phyloP scores from a whole-genome alignment of 1,140 invertebrate genomes.

The Antheraea mylitta region DNA sequence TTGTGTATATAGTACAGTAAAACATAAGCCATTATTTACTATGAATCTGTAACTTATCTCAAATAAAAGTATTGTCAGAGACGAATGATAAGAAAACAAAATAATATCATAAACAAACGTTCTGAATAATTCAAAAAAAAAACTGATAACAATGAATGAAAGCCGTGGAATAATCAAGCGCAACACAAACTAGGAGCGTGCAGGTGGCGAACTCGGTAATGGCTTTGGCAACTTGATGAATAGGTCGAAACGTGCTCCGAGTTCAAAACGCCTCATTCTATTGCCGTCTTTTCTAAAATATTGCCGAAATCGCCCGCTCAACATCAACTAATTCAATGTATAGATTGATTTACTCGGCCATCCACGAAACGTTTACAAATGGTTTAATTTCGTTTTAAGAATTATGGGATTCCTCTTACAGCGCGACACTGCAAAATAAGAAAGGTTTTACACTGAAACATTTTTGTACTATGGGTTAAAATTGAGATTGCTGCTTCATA shows the following conservation, averaged over 20 bases:
- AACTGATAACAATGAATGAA: conserved; percentile 53
- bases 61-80: background rate
- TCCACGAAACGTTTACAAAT: conserved; percentile 57
- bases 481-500: background rate
- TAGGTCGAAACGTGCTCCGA: conserved; percentile 59
- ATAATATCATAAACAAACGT: background rate
- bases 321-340: conserved; percentile 69
- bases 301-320: conserved; percentile 63
- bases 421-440: background rate
- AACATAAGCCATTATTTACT: background rate
- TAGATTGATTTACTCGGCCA: conserved; percentile 63
- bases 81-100: background rate
- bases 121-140: conserved; percentile 54
- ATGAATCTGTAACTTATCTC: too few species aligned
- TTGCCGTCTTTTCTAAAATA: conserved; percentile 61
- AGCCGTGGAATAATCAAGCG: conserved; percentile 52
- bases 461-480: background rate
- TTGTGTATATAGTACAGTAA: too few species aligned
- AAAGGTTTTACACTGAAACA: background rate
- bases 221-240: conserved; percentile 61
- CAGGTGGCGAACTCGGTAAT: conserved; percentile 62
- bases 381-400: conserved; percentile 57
- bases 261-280: conserved; percentile 61
- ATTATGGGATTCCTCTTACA: conserved; percentile 44
- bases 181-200: conserved; percentile 63